phyloP scores from a whole-genome alignment of 2,888 invertebrate genomes.

The Tipula lateralis region DNA sequence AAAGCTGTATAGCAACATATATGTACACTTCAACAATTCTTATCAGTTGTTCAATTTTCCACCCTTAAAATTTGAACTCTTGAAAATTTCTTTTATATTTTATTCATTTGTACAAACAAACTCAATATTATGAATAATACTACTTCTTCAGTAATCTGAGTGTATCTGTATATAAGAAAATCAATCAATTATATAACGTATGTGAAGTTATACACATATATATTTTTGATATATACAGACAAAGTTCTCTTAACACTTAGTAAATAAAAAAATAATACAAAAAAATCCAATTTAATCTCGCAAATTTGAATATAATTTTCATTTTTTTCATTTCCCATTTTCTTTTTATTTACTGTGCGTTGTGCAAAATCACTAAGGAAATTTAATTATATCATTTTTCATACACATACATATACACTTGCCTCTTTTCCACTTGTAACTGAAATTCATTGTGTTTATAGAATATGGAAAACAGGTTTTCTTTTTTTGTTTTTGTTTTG shows the following conservation, averaged over 20 bases:
- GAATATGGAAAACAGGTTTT: not conserved
- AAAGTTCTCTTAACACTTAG: not conserved
- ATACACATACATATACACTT: not conserved
- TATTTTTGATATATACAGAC: not conserved
- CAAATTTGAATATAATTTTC: conserved; percentile 16
- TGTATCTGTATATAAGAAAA: not conserved
- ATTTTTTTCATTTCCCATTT: not conserved
- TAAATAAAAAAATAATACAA: not conserved
- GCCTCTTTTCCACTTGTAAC: not conserved
- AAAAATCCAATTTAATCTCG: not conserved
- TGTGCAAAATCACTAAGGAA: not conserved
- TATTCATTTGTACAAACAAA: not conserved
- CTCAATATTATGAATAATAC: not conserved
- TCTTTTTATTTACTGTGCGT: not conserved
- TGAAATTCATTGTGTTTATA: not conserved
- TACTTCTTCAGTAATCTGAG: not conserved
- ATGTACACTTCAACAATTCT: too few relatives aligned
- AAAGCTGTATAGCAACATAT: too few relatives aligned
- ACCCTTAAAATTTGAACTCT: not conserved
- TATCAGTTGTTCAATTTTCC: too few relatives aligned
- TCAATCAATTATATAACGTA: not conserved
- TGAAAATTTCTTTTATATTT: not conserved
- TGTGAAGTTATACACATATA: not conserved
- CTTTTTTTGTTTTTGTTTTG: not conserved
- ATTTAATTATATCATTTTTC: not conserved